Evolutionary conservation across 37 sponge, comb jelly and placozoan genomes (phyloP), one percentile per base, ranked within the genome.

Genomic region (Cladorhizidae sp.): DNA sequence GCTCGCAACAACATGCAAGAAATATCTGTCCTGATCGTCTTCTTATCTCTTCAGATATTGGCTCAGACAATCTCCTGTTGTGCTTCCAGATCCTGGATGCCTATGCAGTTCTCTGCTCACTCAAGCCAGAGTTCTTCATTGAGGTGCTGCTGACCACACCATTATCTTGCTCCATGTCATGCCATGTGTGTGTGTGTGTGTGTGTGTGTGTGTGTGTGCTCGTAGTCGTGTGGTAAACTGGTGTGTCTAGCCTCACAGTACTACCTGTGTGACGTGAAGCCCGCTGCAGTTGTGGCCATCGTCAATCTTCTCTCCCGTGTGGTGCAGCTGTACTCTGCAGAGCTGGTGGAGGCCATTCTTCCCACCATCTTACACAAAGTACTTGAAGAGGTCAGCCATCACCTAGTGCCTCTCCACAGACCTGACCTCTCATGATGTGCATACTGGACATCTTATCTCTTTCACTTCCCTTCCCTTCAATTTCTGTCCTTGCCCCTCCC

Each of bases 221-320:
- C 43, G 29, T 57, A 93, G 89, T 38, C 61, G 18, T 89, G 86
- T 67, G 65, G 72, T 7, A 68, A 80, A 29, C 42, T 93, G 2
- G 43, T 81, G 22, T 58, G 86, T 26, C 33, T 41, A 22, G 90
- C 76, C 0, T 94, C 88, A 81, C 83, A 50, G 50, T 64, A 33
- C 74, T 88, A 92, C 75, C 43, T 92, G 29, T 74, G 81, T 62
- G 93, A 87, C 40, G 93, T 88, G 21, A 84, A 83, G 28, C 77
- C 79, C 40, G 79, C 80, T 29, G 65, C 86, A 14, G 70, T 81
- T 23, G 76, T 74, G 14, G 40, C 78, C 57, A 92, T 92, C 67
- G 38, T 88, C 23, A 70, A 76, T 54, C 73, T 83, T 11, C 32
- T 88, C 56, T 72, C 83, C 20, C 73, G 56, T 17, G 33, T 83